These are phyloP conservation scores for Semicossyphus pulcher DNA, from an alignment of 2,113 vertebrate species.

Conservation along the genomic window DNA sequence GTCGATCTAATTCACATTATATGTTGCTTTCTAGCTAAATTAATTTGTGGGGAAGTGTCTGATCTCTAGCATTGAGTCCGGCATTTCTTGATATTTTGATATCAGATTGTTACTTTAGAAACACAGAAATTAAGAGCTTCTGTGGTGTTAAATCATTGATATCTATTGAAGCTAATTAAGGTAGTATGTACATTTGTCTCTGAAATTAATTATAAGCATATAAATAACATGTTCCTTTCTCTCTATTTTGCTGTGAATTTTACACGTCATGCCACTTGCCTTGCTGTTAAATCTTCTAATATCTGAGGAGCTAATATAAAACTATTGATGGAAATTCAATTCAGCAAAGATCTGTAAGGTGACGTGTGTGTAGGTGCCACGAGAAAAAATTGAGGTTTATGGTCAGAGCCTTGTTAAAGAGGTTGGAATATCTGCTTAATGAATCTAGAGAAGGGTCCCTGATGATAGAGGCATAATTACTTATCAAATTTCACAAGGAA, in stretches of 20 bases:
- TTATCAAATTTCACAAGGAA: too few relatives aligned
- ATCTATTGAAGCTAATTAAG: not conserved
- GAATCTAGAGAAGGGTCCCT: too few relatives aligned
- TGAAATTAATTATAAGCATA: too few relatives aligned
- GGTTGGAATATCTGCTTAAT: too few relatives aligned
- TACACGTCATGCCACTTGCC: too few relatives aligned
- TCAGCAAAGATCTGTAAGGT: not conserved
- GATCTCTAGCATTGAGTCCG: not conserved
- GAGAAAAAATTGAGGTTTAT: not conserved
- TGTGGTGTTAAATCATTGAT: not conserved
- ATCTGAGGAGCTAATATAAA: not conserved
- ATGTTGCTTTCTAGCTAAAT: not conserved
- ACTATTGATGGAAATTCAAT: not conserved
- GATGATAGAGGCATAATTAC: not conserved
- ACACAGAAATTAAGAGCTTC: not conserved
- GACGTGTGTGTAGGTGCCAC: too few relatives aligned
- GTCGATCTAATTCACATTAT: too few relatives aligned
- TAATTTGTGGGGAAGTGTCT: not conserved
- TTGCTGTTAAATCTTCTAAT: too few relatives aligned
- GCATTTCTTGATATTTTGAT: constrained; percentile 1
- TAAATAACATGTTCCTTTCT: not conserved
- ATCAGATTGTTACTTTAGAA: not conserved
- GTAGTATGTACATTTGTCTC: not conserved
- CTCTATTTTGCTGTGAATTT: too few relatives aligned
- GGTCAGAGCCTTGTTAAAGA: not conserved